Conservation (phyloP, 2,113 vertebrate species). For the Mionectes macconnelli region DNA sequence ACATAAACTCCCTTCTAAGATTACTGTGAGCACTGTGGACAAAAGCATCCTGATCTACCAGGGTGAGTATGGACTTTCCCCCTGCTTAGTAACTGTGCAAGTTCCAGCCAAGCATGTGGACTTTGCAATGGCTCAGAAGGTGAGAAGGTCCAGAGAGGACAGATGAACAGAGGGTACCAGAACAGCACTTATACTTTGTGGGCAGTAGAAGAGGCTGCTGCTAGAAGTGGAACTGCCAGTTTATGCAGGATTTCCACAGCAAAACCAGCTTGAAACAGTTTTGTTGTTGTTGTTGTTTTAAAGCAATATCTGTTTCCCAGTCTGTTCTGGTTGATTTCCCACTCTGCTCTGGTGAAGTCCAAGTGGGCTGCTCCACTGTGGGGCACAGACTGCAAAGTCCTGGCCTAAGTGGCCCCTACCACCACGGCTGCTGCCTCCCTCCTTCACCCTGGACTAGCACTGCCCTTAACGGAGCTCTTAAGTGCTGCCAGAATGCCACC, state of each 20-base stretch:
- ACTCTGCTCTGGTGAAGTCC: neutral
- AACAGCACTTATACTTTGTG: neutral
- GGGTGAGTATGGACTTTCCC: neutral
- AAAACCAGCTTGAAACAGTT: neutral
- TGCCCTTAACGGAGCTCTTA: neutral
- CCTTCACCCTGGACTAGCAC: neutral
- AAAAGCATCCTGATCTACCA: neutral
- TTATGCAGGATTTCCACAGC: neutral
- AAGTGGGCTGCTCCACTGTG: rapidly evolving
- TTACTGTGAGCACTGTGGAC: neutral
- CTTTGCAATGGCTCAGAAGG: neutral
- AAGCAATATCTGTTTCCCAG: neutral
- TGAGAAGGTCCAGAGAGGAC: neutral
- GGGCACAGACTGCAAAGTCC: neutral
- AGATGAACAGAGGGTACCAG: neutral
- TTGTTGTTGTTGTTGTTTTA: neutral
- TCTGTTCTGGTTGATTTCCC: neutral
- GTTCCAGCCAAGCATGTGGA: rapidly evolving
- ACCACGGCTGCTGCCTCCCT: rapidly evolving
- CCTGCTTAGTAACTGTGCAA: neutral
- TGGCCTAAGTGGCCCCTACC: neutral
- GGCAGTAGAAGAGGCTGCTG: neutral
- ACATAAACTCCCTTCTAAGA: neutral
- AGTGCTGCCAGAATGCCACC: neutral
- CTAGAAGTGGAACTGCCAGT: neutral